These are phyloP conservation scores for Pampus argenteus DNA, from an alignment of 2,797 vertebrate genomes.

Conservation along the genomic window DNA sequence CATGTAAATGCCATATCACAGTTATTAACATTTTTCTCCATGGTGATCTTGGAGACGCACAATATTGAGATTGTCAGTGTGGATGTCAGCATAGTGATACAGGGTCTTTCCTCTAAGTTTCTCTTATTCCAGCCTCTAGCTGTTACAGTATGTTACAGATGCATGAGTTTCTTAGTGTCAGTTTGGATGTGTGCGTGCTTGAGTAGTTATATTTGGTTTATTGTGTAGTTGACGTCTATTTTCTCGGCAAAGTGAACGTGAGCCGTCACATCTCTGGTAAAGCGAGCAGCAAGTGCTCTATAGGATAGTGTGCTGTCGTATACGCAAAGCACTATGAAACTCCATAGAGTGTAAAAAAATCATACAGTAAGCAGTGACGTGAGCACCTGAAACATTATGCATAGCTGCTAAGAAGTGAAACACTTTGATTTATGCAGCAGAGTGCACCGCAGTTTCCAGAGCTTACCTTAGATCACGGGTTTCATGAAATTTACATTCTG, in stretches of 20 bases:
- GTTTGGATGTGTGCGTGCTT: constrained; percentile 16
- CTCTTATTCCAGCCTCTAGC: constrained; percentile 18
- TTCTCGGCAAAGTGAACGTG: neutral
- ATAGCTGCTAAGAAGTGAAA: constrained; percentile 7
- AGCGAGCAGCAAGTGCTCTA: constrained; percentile 11
- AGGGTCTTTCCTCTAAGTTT: constrained; percentile 8
- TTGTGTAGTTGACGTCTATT: constrained; percentile 1
- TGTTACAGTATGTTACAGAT: constrained; percentile 22
- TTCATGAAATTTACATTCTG: constrained; percentile 40
- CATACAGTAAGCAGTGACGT: constrained; percentile 10
- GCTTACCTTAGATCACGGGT: constrained; percentile 14
- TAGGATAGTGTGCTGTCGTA: neutral
- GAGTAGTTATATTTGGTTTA: constrained; percentile 14
- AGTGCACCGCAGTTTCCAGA: neutral
- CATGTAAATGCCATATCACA: neutral
- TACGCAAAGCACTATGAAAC: constrained; percentile 15
- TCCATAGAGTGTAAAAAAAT: neutral
- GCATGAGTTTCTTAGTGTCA: constrained; percentile 19
- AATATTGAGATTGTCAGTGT: constrained; percentile 21
- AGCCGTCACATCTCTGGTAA: constrained; percentile 16
- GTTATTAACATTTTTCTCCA: neutral
- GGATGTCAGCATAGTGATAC: constrained; percentile 5
- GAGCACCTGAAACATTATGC: constrained; percentile 24
- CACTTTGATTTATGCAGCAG: constrained; percentile 2
- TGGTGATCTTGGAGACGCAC: constrained; percentile 3